A percentile compares a stretch with the other conserved stretches of the same genome.
phyloP scores from a whole-genome alignment of 2,888 invertebrate species.

The Criorhina ranunculi region DNA sequence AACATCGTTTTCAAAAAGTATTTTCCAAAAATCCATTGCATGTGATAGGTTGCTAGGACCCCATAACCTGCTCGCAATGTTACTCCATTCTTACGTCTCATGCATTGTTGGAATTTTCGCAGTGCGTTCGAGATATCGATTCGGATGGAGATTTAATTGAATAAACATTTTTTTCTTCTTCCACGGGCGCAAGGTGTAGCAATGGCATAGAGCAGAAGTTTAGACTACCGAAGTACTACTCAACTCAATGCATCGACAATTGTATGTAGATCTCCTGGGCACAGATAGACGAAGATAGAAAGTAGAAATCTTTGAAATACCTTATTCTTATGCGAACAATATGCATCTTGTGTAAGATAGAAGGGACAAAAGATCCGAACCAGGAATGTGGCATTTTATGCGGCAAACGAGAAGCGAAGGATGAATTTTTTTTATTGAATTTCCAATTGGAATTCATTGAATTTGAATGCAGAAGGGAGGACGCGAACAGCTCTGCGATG shows the following conservation, averaged over 20 bases:
- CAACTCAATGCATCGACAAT: conserved; percentile 27
- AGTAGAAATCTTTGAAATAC: conserved; percentile 45
- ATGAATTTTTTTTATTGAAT: conserved; percentile 70
- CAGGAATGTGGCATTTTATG: conserved; percentile 67
- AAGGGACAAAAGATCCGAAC: conserved; percentile 1
- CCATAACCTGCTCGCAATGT: conserved; percentile 1
- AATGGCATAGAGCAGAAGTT: conserved; percentile 25
- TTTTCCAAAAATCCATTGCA: not conserved
- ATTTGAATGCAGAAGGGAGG: conserved; percentile 50
- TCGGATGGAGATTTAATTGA: conserved; percentile 61
- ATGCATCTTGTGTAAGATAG: conserved; percentile 25
- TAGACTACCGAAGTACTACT: conserved; percentile 8
- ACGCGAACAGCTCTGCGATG: not conserved
- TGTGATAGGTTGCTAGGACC: not conserved
- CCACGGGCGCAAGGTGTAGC: conserved; percentile 6
- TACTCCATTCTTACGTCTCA: conserved; percentile 9
- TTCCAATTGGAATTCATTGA: conserved; percentile 73
- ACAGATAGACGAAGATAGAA: conserved; percentile 43
- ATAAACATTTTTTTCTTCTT: conserved; percentile 36
- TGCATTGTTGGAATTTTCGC: conserved; percentile 42
- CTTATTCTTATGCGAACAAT: conserved; percentile 34
- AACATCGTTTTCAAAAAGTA: no score
- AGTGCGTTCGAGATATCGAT: conserved; percentile 39
- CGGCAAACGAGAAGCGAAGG: conserved; percentile 67
- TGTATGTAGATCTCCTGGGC: conserved; percentile 17